These are phyloP conservation scores for Drosophila pectinifera DNA, from an alignment of 1,140 invertebrate species.

Conservation along the genomic window DNA sequence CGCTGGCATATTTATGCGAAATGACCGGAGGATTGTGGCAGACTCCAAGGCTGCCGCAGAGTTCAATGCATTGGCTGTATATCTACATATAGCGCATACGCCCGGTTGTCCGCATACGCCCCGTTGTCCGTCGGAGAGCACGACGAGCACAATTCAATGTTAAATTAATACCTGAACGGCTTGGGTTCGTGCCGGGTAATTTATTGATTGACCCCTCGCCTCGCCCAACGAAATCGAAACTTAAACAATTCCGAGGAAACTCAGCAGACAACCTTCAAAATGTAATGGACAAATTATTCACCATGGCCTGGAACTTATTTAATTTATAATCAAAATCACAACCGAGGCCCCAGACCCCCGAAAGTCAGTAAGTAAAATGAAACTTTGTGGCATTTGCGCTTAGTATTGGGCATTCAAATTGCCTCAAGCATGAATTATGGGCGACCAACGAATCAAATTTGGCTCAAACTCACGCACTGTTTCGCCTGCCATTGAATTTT, in stretches of 20 bases:
- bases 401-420: constrained; percentile 77
- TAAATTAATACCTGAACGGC: constrained; percentile 55
- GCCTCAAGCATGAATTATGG: constrained; percentile 81
- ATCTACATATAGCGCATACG: constrained; percentile 58
- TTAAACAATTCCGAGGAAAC: constrained; percentile 45
- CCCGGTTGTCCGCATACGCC: constrained; percentile 40
- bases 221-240: constrained; percentile 18
- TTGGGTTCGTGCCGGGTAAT: constrained; percentile 41
- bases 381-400: constrained; percentile 78
- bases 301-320: constrained; percentile 55
- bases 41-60: constrained; percentile 22
- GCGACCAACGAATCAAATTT: constrained; percentile 56
- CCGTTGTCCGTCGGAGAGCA: constrained; percentile 19
- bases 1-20: constrained; percentile 67
- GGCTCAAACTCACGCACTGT: constrained; percentile 27
- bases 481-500: constrained; percentile 66
- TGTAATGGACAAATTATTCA: constrained; percentile 33
- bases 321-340: constrained; percentile 78
- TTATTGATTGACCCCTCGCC: constrained; percentile 61
- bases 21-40: constrained; percentile 23
- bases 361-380: constrained; percentile 62
- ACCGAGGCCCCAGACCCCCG: constrained; percentile 35
- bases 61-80: constrained; percentile 72
- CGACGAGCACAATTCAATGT: constrained; percentile 45
- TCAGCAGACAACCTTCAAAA: constrained; percentile 42